Percentiles rank a stretch among this genome's conserved stretches.
phyloP scores from a whole-genome alignment of 64 coral and sea anemone species.

The Porites australiensis region DNA sequence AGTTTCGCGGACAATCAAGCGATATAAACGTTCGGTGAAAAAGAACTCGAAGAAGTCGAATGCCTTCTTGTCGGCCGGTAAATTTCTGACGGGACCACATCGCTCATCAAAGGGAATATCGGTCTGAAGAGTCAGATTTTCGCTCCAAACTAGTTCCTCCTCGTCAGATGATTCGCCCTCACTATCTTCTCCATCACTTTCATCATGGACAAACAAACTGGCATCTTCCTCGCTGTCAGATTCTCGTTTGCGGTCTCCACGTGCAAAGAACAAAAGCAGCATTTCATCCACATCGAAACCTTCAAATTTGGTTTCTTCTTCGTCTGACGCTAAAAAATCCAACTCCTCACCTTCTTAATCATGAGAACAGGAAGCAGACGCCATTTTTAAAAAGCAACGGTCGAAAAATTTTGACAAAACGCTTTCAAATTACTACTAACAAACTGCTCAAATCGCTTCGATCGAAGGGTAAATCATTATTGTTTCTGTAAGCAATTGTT shows the following conservation, averaged over 20 bases:
- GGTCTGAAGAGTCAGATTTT: conserved; percentile 53
- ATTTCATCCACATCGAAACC: conserved; percentile 65
- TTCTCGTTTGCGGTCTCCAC: conserved; percentile 19
- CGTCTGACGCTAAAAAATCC: conserved; percentile 44
- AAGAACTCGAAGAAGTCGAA: conserved; percentile 57
- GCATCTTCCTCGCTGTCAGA: conserved; percentile 57
- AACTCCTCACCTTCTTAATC: conserved; percentile 45
- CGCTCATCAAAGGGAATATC: conserved; percentile 34
- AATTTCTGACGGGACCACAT: conserved; percentile 45
- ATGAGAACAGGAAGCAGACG: conserved; percentile 11
- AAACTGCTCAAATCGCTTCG: neutral
- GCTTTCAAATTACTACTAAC: neutral
- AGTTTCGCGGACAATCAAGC: conserved; percentile 57
- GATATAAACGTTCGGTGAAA: neutral
- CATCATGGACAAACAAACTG: neutral
- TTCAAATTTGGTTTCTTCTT: conserved; percentile 58
- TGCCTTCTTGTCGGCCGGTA: conserved; percentile 55
- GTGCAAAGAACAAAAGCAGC: conserved; percentile 43
- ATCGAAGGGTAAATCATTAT: neutral
- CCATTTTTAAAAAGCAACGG: conserved; percentile 35
- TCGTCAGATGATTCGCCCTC: conserved; percentile 65
- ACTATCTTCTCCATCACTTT: conserved; percentile 28
- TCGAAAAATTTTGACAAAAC: neutral
- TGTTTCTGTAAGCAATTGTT: conserved; percentile 2
- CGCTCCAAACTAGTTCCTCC: conserved; percentile 35